Conservation (phyloP, 2,113 vertebrate species). For the Motacilla tschutschensis region DNA sequence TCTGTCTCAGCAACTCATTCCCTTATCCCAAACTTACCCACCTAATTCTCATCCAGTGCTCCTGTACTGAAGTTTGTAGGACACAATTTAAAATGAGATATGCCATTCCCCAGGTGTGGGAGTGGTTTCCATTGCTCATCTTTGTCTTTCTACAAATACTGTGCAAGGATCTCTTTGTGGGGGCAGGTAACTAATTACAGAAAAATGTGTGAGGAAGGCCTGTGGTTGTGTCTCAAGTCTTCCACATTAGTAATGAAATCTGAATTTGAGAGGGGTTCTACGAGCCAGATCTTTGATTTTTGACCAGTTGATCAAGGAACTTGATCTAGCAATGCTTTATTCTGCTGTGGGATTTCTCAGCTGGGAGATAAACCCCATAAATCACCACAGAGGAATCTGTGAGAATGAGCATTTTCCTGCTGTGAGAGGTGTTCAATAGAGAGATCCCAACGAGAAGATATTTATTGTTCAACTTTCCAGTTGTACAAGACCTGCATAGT, state of each 20-base stretch:
- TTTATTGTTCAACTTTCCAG: background rate
- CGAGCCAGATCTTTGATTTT: background rate
- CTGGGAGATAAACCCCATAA: background rate
- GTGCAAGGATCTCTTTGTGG: background rate
- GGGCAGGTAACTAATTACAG: background rate
- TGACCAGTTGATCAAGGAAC: background rate
- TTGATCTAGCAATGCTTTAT: background rate
- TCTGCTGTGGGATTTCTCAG: background rate
- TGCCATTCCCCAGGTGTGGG: background rate
- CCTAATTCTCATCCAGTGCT: background rate
- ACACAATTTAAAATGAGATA: background rate
- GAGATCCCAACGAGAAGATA: background rate
- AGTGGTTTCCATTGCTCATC: background rate
- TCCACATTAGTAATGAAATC: background rate
- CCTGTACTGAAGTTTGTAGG: background rate
- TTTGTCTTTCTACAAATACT: background rate
- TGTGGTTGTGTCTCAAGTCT: background rate
- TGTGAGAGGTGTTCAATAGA: background rate
- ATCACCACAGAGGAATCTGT: background rate
- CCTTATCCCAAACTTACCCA: background rate
- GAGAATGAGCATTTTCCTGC: background rate
- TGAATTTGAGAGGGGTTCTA: background rate
- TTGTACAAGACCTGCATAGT: background rate
- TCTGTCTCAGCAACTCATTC: background rate
- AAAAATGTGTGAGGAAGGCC: background rate